A percentile compares a stretch with the other conserved stretches of the same genome.
Evolutionary conservation across 1,140 invertebrate species (phyloP).

Genomic region (Argopecten irradians): DNA sequence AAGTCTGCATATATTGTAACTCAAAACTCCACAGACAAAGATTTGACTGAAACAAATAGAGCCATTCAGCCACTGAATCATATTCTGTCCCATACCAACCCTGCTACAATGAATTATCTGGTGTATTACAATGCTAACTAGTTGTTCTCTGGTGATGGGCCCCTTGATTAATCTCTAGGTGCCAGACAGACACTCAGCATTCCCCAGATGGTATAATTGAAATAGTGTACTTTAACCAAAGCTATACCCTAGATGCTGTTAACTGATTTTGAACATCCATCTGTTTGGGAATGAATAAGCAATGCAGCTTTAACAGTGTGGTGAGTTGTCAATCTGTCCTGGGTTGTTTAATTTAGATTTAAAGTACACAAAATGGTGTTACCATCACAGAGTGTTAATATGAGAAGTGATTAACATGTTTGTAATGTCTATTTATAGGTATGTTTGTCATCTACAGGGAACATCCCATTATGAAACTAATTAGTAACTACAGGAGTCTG

Average conservation of each 20-base stretch:
- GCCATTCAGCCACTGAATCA: too few species aligned
- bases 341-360: neutral
- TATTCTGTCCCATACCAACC: too few species aligned
- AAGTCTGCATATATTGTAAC: too few species aligned
- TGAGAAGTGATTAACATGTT: neutral
- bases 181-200: neutral
- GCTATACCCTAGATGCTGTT: neutral
- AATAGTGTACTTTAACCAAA: neutral
- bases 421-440: neutral
- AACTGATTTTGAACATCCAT: neutral
- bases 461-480: too few species aligned
- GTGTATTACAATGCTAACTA: neutral
- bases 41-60: too few species aligned
- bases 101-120: neutral
- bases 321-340: neutral
- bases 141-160: neutral
- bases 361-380: neutral
- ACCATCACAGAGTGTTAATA: neutral
- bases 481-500: too few species aligned
- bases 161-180: neutral
- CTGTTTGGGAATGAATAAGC: neutral
- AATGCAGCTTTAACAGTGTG: neutral
- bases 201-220: slow-evolving; percentile 8
- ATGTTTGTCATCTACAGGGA: neutral
- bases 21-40: too few species aligned